phyloP scores from a whole-genome alignment of 2,797 vertebrate species.

The Fistularia tabacaria region DNA sequence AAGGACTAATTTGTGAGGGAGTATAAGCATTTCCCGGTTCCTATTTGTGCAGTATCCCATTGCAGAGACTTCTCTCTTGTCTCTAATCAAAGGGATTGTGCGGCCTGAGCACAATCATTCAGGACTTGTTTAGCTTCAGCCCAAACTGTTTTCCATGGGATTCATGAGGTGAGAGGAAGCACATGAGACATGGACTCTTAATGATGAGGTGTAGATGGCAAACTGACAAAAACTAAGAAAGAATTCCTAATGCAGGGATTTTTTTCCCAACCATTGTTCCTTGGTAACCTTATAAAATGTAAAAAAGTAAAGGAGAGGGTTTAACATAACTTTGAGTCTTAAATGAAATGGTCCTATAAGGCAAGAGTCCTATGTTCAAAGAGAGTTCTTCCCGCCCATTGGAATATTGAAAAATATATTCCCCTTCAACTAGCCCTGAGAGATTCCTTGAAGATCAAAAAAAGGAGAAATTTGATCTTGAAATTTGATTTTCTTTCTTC shows the following conservation, averaged over 20 bases:
- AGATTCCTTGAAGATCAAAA: too few relatives aligned
- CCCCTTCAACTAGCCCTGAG: too few relatives aligned
- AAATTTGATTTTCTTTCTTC: too few relatives aligned
- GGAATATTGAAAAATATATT: too few relatives aligned
- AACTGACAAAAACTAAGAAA: conserved; percentile 26
- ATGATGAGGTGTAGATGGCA: conserved; percentile 8
- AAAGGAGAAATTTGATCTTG: too few relatives aligned
- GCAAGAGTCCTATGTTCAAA: too few relatives aligned
- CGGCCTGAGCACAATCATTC: conserved; percentile 34
- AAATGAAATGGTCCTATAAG: conserved; percentile 37
- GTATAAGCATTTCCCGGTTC: conserved; percentile 40
- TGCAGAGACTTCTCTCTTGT: conserved; percentile 32
- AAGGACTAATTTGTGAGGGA: conserved; percentile 36
- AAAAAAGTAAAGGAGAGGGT: conserved; percentile 4
- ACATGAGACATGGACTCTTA: conserved; percentile 12
- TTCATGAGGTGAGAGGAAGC: conserved; percentile 3
- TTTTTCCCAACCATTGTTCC: conserved; percentile 15
- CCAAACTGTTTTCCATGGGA: conserved; percentile 30
- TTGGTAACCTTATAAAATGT: conserved; percentile 34
- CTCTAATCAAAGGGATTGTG: conserved; percentile 61
- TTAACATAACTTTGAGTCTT: conserved; percentile 27
- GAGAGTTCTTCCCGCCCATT: conserved; percentile 1
- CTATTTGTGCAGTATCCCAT: conserved; percentile 27
- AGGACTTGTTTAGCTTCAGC: conserved; percentile 45
- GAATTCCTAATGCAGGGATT: conserved; percentile 9